Conservation (phyloP, 2,113 vertebrate species). For the Sebastes schlegelii region DNA sequence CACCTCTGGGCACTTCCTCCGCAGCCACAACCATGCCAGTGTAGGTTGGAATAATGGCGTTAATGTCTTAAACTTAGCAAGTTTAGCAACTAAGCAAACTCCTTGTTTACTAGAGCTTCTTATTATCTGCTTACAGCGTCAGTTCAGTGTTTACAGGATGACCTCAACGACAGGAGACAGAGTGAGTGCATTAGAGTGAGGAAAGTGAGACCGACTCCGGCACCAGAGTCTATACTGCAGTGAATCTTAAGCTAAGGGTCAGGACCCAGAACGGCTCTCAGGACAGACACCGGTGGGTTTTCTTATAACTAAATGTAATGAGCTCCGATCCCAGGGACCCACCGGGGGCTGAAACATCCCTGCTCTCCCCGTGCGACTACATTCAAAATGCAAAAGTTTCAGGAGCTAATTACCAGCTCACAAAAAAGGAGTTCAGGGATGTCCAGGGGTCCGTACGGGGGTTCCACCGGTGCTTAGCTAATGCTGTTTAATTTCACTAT, state of each 20-base stretch:
- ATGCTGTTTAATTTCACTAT: conserved; percentile 27
- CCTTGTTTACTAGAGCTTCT: neutral
- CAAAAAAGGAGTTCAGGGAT: conserved; percentile 9
- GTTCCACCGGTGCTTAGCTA: conserved; percentile 11
- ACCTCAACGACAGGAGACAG: conserved; percentile 36
- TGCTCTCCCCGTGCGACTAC: neutral
- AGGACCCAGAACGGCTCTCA: conserved; percentile 31
- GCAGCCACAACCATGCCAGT: neutral
- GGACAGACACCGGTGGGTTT: neutral
- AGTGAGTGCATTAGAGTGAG: conserved; percentile 35
- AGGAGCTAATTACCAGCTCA: conserved; percentile 46
- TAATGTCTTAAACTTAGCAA: neutral
- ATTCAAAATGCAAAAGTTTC: conserved; percentile 43
- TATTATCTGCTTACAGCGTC: conserved; percentile 26
- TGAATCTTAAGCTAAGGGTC: conserved; percentile 35
- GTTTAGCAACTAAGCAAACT: too few relatives aligned
- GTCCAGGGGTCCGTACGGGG: neutral
- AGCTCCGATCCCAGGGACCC: conserved; percentile 20
- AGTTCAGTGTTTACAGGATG: conserved; percentile 32
- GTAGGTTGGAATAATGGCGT: neutral
- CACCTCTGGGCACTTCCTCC: neutral
- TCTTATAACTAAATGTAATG: conserved; percentile 37
- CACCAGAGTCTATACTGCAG: neutral
- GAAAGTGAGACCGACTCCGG: conserved; percentile 32
- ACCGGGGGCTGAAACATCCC: neutral